Conservation (phyloP, 2,888 invertebrate species). For the Seira ritae region DNA sequence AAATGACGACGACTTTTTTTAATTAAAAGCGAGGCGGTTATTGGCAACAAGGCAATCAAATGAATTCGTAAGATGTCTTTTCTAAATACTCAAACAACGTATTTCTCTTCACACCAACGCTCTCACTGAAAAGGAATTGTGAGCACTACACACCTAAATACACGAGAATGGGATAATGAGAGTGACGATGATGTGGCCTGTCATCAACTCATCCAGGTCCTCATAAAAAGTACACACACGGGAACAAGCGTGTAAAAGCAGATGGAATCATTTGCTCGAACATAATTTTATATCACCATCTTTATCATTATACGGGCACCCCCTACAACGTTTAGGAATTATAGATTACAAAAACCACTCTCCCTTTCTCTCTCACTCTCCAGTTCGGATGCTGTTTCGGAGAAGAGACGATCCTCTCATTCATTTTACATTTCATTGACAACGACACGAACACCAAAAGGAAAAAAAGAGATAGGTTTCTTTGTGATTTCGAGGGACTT, state of each 20-base stretch:
- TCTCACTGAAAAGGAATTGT: no score
- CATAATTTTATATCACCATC: conserved; percentile 48
- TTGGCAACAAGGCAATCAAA: no score
- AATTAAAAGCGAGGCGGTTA: no score
- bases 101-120: no score
- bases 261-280: conserved; percentile 59
- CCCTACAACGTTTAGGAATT: conserved; percentile 43
- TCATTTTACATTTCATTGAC: conserved; percentile 57
- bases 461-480: conserved; percentile 32
- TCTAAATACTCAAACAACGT: no score
- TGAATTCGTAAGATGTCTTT: no score
- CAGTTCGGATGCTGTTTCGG: not conserved
- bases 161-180: not conserved
- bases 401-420: conserved; percentile 5
- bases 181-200: conserved; percentile 12
- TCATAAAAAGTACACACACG: no score
- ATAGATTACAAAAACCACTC: conserved; percentile 23
- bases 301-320: conserved; percentile 44
- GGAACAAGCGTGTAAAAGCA: conserved; percentile 27
- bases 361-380: conserved; percentile 3
- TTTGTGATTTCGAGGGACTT: conserved; percentile 31
- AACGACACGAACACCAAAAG: conserved; percentile 44
- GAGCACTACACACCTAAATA: not conserved
- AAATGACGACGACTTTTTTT: no score
- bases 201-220: not conserved